Evolutionary conservation across 2,797 vertebrate genomes (phyloP).

Genomic region (Tachyglossus aculeatus): DNA sequence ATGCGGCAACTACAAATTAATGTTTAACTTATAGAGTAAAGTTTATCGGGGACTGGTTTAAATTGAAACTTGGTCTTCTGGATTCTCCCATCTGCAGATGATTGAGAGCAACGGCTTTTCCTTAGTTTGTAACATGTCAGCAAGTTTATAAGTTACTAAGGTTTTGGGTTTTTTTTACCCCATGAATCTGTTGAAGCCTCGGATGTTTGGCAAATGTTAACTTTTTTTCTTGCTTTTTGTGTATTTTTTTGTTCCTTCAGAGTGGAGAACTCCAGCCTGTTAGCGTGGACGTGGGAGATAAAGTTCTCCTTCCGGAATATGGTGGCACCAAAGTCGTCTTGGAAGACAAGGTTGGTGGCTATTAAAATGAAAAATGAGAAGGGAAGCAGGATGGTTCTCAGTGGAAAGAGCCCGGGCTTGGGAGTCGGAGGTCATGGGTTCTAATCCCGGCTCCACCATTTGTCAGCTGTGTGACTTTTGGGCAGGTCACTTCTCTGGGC

Average conservation of each 20-base stretch:
- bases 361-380: neutral
- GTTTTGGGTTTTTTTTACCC: too few relatives aligned
- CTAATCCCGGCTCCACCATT: too few relatives aligned
- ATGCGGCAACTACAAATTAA: neutral
- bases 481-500: too few relatives aligned
- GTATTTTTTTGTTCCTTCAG: slow-evolving; percentile 69
- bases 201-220: neutral
- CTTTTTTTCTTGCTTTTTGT: too few relatives aligned
- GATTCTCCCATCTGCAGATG: too few relatives aligned
- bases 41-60: neutral
- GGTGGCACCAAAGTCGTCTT: slow-evolving; percentile 94
- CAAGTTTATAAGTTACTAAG: too few relatives aligned
- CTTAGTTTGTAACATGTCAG: too few relatives aligned
- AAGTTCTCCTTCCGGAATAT: slow-evolving; percentile 94
- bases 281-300: slow-evolving; percentile 93
- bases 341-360: slow-evolving; percentile 89
- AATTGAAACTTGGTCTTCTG: neutral
- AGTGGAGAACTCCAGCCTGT: slow-evolving; percentile 83
- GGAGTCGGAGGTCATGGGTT: too few relatives aligned
- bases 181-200: too few relatives aligned
- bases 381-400: neutral
- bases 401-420: too few relatives aligned
- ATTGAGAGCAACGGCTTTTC: too few relatives aligned
- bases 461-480: too few relatives aligned
- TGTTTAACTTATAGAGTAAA: neutral